Percentiles rank a stretch among this genome's conserved stretches.
phyloP scores from a whole-genome alignment of 64 coral and sea anemone species.

The Orbicella faveolata region DNA sequence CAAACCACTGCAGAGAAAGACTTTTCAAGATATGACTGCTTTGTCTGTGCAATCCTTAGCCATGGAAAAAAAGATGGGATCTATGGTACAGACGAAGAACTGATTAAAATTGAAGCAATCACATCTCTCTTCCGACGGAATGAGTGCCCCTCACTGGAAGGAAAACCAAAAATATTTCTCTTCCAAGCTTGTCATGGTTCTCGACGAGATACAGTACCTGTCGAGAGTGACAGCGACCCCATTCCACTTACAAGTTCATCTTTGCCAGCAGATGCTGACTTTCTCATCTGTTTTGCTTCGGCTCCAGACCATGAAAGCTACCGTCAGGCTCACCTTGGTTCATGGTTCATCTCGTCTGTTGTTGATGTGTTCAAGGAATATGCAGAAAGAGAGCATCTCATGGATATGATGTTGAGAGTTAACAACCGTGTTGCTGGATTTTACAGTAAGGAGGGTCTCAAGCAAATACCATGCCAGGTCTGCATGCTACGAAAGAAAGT shows the following conservation, averaged over 20 bases:
- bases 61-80: constrained; percentile 74
- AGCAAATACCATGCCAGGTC: constrained; percentile 80
- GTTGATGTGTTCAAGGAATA: constrained; percentile 55
- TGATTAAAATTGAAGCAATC: constrained; percentile 50
- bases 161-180: constrained; percentile 77
- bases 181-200: constrained; percentile 71
- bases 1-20: constrained; percentile 62
- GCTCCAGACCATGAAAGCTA: constrained; percentile 66
- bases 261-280: constrained; percentile 77
- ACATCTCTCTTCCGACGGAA: constrained; percentile 50
- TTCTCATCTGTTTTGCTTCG: constrained; percentile 78
- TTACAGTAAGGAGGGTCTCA: constrained; percentile 37
- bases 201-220: constrained; percentile 25
- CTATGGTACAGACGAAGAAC: constrained; percentile 49
- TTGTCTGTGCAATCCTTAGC: constrained; percentile 77
- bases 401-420: constrained; percentile 87
- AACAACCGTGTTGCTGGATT: constrained; percentile 53
- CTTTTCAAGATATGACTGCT: constrained; percentile 70
- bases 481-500: constrained; percentile 83
- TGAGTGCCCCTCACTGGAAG: constrained; percentile 51
- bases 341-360: constrained; percentile 63
- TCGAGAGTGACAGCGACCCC: constrained; percentile 83
- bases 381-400: constrained; percentile 55
- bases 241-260: constrained; percentile 39
- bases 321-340: constrained; percentile 48